Evolutionary conservation across 2,888 invertebrate species (phyloP).

Genomic region (Tenthredo amoena): DNA sequence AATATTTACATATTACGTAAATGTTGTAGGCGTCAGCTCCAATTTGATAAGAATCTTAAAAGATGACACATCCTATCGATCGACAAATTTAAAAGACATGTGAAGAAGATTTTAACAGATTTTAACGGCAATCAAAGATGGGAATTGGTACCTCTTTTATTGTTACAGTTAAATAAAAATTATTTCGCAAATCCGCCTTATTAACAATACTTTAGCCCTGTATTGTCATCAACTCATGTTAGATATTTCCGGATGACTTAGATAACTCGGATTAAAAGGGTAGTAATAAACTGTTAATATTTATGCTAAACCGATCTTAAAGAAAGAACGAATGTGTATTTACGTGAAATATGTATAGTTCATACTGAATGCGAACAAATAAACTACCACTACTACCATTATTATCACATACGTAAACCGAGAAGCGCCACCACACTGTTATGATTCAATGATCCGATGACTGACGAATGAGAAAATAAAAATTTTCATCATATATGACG

Average conservation of each 20-base stretch:
- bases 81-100: not conserved
- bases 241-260: not conserved
- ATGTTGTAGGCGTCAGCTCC: not conserved
- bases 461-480: not conserved
- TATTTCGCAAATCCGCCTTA: no score
- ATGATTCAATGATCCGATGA: slow-evolving; percentile 7
- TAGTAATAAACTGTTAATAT: not conserved
- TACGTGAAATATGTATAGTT: not conserved
- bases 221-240: not conserved
- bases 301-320: not conserved
- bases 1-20: slow-evolving; percentile 14
- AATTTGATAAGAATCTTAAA: not conserved
- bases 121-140: no score
- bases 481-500: not conserved
- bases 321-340: not conserved
- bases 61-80: not conserved
- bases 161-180: not conserved
- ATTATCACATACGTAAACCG: not conserved
- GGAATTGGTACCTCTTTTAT: not conserved
- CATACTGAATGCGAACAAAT: not conserved
- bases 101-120: not conserved
- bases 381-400: not conserved
- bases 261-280: not conserved
- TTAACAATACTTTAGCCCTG: no score
- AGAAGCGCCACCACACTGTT: not conserved